These are phyloP conservation scores for Scaptomyza cyrtandrae DNA, from an alignment of 2,888 invertebrate genomes.

Conservation along the genomic window DNA sequence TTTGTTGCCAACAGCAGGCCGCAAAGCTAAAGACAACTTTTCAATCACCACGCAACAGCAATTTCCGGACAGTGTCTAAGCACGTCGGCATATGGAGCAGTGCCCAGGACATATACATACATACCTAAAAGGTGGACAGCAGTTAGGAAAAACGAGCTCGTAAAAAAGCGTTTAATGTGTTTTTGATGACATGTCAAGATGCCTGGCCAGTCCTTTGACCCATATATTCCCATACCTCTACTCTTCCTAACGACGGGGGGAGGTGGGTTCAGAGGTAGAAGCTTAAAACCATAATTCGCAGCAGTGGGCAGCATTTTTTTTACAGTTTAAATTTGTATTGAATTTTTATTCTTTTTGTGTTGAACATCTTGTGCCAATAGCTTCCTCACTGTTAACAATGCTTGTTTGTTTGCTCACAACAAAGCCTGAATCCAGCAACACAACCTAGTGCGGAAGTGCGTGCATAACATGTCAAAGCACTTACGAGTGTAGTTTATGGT, in stretches of 20 bases:
- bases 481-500: conserved; percentile 49
- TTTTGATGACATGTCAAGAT: conserved; percentile 79
- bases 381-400: conserved; percentile 66
- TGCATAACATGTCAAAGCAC: conserved; percentile 67
- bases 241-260: conserved; percentile 30
- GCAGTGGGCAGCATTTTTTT: conserved; percentile 21
- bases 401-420: conserved; percentile 65
- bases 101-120: conserved; percentile 15
- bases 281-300: conserved; percentile 22
- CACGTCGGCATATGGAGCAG: conserved; percentile 17
- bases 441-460: conserved; percentile 51
- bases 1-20: conserved; percentile 48
- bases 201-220: conserved; percentile 27
- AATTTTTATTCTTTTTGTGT: conserved; percentile 19
- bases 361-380: conserved; percentile 60
- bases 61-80: conserved; percentile 58
- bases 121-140: conserved; percentile 72
- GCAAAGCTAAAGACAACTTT: conserved; percentile 46
- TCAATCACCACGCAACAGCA: conserved; percentile 65
- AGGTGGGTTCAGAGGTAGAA: conserved; percentile 32
- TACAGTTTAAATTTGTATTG: conserved; percentile 48
- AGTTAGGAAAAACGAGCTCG: conserved; percentile 72
- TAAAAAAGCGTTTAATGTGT: conserved; percentile 79
- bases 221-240: conserved; percentile 7
- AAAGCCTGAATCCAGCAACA: conserved; percentile 25